phyloP scores from a whole-genome alignment of 2,797 vertebrate genomes.

The Sebastes melanostomus region DNA sequence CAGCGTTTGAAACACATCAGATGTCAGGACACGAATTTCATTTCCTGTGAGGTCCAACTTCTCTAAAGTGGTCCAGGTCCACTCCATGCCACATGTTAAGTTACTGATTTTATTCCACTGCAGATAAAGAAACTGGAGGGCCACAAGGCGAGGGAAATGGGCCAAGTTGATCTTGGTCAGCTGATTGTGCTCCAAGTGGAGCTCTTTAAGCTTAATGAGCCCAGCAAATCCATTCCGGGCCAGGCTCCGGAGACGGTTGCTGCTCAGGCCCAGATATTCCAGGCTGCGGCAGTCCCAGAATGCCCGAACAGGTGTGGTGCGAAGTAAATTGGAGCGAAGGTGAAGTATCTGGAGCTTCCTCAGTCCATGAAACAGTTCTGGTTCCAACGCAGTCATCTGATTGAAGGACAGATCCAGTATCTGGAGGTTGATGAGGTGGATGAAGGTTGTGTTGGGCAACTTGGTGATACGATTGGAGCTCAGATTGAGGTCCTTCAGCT shows the following conservation, averaged over 20 bases:
- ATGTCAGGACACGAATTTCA: constrained; percentile 91
- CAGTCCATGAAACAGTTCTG: constrained; percentile 96
- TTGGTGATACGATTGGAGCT: constrained; percentile 99
- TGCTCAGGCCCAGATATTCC: constrained; percentile 97
- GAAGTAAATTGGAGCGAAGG: constrained; percentile 96
- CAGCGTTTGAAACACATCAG: constrained; percentile 95
- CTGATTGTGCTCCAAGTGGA: constrained; percentile 99
- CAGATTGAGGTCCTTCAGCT: constrained; percentile 98
- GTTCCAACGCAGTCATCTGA: constrained; percentile 96
- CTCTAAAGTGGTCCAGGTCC: constrained; percentile 97
- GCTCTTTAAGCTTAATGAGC: constrained; percentile 97
- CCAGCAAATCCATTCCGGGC: constrained; percentile 98
- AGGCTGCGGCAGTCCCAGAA: constrained; percentile 99
- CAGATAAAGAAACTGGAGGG: constrained; percentile 95
- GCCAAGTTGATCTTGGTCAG: constrained; percentile 99
- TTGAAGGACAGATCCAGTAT: constrained; percentile 99
- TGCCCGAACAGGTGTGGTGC: constrained; percentile 95
- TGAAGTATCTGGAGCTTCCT: constrained; percentile 98
- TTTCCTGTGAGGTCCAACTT: constrained; percentile 97
- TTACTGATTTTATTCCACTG: constrained; percentile 99
- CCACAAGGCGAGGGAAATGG: constrained; percentile 96
- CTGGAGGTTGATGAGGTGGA: constrained; percentile 99
- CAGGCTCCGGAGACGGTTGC: constrained; percentile 96
- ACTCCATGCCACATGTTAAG: constrained; percentile 96
- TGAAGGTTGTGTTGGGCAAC: constrained; percentile 99